These are phyloP conservation scores for Drosophila mimica DNA, from an alignment of 2,888 invertebrate species.

Conservation along the genomic window DNA sequence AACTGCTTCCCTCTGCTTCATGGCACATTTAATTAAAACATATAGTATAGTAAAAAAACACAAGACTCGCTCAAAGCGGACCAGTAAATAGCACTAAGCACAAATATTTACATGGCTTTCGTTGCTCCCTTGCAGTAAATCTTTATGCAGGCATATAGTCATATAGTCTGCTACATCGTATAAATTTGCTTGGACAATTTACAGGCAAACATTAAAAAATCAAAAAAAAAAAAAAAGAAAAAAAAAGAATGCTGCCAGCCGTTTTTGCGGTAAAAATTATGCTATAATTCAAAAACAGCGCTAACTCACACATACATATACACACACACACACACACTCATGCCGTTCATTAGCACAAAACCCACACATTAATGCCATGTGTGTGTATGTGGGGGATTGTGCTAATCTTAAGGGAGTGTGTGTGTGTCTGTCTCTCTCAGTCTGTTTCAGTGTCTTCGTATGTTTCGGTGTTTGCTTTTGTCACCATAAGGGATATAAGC, in stretches of 20 bases:
- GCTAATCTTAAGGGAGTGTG: conserved; percentile 56
- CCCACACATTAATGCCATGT: conserved; percentile 71
- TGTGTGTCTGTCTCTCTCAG: conserved; percentile 15
- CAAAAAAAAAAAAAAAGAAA: not conserved
- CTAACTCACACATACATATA: conserved; percentile 35
- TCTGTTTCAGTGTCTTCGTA: conserved; percentile 26
- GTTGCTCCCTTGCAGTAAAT: conserved; percentile 24
- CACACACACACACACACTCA: conserved; percentile 22
- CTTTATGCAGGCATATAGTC: conserved; percentile 33
- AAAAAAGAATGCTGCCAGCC: conserved; percentile 37
- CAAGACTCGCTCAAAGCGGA: not conserved
- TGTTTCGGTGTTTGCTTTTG: conserved; percentile 53
- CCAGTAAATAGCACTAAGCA: conserved; percentile 11
- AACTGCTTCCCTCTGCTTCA: conserved; percentile 1
- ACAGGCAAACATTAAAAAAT: conserved; percentile 51
- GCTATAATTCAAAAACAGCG: conserved; percentile 77
- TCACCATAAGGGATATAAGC: conserved; percentile 65
- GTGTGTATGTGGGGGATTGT: conserved; percentile 31
- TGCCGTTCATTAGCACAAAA: conserved; percentile 75
- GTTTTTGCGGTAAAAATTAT: conserved; percentile 72
- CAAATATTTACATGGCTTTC: conserved; percentile 65
- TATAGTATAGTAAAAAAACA: conserved; percentile 25
- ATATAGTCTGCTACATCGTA: conserved; percentile 18
- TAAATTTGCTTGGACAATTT: conserved; percentile 60
- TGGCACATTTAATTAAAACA: conserved; percentile 41